Conservation (phyloP, 2,888 invertebrate genomes). For the Dendrolimus houi region DNA sequence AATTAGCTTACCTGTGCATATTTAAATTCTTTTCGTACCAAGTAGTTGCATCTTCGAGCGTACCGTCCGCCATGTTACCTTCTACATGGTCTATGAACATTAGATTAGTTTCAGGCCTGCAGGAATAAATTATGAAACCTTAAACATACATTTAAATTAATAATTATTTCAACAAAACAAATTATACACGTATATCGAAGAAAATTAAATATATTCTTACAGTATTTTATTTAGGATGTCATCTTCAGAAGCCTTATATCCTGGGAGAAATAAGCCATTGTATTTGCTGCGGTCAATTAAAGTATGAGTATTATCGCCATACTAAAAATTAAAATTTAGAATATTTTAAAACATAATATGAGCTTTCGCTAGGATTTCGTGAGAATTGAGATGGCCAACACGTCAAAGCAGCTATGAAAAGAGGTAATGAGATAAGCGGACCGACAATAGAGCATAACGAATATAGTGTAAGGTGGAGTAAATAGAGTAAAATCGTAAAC, state of each 20-base stretch:
- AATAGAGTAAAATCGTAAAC: too few species aligned
- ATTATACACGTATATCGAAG: neutral
- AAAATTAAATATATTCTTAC: conserved; percentile 52
- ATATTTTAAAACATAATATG: too few species aligned
- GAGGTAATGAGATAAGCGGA: too few species aligned
- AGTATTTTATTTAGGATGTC: conserved; percentile 77
- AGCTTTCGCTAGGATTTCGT: too few species aligned
- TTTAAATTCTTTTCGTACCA: conserved; percentile 84
- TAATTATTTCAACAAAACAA: neutral
- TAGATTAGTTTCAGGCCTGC: conserved; percentile 81
- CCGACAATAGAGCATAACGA: too few species aligned
- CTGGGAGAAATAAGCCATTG: conserved; percentile 91
- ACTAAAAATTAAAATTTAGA: conserved; percentile 74
- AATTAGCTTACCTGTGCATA: conserved; percentile 64
- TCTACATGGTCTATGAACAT: conserved; percentile 97
- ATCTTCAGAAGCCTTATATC: conserved; percentile 76
- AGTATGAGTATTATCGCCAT: conserved; percentile 97
- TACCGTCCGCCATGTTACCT: conserved; percentile 94
- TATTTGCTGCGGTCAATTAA: conserved; percentile 92
- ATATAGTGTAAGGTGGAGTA: too few species aligned
- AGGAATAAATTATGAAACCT: conserved; percentile 16
- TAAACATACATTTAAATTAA: neutral
- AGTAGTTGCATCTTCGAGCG: conserved; percentile 90
- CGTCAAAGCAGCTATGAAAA: too few species aligned
- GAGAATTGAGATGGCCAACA: too few species aligned